Percentiles rank a stretch among this genome's conserved stretches.
These are phyloP conservation scores for Sipha flava DNA, from an alignment of 1,140 invertebrate species.

Conservation along the genomic window DNA sequence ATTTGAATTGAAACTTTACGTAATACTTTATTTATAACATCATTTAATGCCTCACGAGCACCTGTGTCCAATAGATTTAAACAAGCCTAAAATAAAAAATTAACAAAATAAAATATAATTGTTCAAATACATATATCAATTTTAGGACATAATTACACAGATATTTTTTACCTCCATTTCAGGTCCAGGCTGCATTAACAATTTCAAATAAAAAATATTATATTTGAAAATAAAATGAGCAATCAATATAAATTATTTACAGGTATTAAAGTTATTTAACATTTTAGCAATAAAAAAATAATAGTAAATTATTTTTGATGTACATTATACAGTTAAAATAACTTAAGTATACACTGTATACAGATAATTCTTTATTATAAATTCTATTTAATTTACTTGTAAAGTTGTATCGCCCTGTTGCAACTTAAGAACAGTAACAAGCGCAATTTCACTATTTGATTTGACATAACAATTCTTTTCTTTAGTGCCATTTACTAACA, in stretches of 20 bases:
- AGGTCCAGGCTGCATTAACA: conserved; percentile 15
- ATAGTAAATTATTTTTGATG: too few relatives aligned
- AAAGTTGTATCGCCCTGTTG: conserved; percentile 59
- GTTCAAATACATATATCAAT: too few relatives aligned
- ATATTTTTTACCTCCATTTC: conserved; percentile 31
- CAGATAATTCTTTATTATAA: too few relatives aligned
- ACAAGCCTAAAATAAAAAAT: conserved; percentile 53
- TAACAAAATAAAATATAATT: background rate
- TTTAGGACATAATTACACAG: too few relatives aligned
- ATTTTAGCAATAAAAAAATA: too few relatives aligned
- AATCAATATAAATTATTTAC: too few relatives aligned
- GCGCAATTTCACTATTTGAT: conserved; percentile 83
- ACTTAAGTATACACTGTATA: background rate
- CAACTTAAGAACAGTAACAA: conserved; percentile 74
- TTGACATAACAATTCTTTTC: conserved; percentile 94
- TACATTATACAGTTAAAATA: background rate
- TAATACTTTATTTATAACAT: conserved; percentile 75
- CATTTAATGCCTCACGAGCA: conserved; percentile 74
- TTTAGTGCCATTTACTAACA: conserved; percentile 92
- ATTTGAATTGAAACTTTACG: conserved; percentile 59
- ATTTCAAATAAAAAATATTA: too few relatives aligned
- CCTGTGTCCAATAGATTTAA: conserved; percentile 70
- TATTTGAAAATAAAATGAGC: too few relatives aligned
- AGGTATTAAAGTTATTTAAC: too few relatives aligned
- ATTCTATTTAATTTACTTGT: conserved; percentile 54